Evolutionary conservation across 1,140 invertebrate genomes (phyloP).

Genomic region (Teleopsis dalmanni): DNA sequence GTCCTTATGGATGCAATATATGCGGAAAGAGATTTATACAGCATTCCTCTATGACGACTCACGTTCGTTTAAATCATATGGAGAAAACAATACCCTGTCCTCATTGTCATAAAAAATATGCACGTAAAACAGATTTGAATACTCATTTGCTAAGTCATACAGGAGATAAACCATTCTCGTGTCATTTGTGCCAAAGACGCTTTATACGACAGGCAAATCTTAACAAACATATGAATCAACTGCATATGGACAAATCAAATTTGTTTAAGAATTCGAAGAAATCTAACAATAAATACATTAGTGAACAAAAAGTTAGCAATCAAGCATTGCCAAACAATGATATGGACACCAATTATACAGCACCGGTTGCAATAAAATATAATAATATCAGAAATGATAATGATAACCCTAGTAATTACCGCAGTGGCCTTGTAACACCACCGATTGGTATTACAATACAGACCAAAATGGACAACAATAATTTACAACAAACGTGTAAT

Average conservation of each 20-base stretch:
- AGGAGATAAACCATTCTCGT: constrained; percentile 13
- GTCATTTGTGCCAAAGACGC: constrained; percentile 10
- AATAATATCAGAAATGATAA: too few species aligned
- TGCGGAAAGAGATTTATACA: constrained; percentile 67
- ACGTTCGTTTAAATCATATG: constrained; percentile 21
- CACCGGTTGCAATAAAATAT: too few species aligned
- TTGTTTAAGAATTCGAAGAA: not conserved
- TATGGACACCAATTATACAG: too few species aligned
- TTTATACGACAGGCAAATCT: constrained; percentile 14
- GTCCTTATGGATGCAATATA: constrained; percentile 64
- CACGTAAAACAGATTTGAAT: constrained; percentile 13
- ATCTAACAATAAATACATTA: too few species aligned
- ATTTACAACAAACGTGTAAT: too few species aligned
- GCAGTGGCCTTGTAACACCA: too few species aligned
- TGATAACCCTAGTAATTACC: too few species aligned
- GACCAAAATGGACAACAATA: too few species aligned
- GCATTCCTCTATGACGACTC: constrained; percentile 43
- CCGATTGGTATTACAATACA: too few species aligned
- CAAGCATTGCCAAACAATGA: too few species aligned
- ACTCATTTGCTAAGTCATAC: constrained; percentile 14
- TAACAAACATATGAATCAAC: constrained; percentile 11
- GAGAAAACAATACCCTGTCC: constrained; percentile 13
- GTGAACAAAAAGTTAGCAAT: too few species aligned
- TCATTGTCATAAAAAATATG: constrained; percentile 15
- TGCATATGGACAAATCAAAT: not conserved